Evolutionary conservation across 2,888 invertebrate genomes (phyloP), one percentile per base, ranked within the genome.

Genomic region (Micoletzkya japonica): DNA sequence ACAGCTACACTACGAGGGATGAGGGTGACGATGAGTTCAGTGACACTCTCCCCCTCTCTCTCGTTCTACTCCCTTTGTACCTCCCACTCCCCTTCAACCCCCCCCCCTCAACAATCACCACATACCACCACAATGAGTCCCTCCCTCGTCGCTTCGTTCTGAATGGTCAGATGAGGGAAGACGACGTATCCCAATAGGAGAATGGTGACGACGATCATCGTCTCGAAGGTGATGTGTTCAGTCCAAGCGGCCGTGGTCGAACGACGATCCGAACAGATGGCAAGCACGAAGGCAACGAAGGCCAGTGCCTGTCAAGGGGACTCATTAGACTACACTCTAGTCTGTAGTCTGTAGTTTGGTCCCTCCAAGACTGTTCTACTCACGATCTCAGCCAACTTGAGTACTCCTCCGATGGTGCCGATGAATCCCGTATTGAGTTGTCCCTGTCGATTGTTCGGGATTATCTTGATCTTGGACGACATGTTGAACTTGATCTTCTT

Each of bases 231-330:
- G 68, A 84, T 85, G 72, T 84, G 83, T 71, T 84, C 84, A 26
- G 83, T 80, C 84, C 84, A 84, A 2, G 84, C 84, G 37, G 82
- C 78, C 2, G 80, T 81, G 4, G 84, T 83, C 24, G 82, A 78
- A 14, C 80, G 73, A 28, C 84, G 79, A 71, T 84, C 84, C 3
- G 84, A 77, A 63, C 84, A 83, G 71, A 84, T 84, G 20, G 84
- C 79, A 30, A 84, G 76, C 37, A 84, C 78, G 74, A 85, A 84
- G 26, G 82, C 79, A 57, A 84, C 75, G 72, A 82, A 84, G 20
- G 84, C 80, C 52, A 84, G 76, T 92, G 93, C 32, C 93, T 94
- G 0, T 6, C 32, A 50, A 7, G 24, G 20, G 26, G 17, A 54
- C 17, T 7, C 7, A 24, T 10, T 20, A n/a, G n/a, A n/a, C n/a